Evolutionary conservation across 2,113 vertebrate genomes (phyloP).

Genomic region (Origma solitaria): DNA sequence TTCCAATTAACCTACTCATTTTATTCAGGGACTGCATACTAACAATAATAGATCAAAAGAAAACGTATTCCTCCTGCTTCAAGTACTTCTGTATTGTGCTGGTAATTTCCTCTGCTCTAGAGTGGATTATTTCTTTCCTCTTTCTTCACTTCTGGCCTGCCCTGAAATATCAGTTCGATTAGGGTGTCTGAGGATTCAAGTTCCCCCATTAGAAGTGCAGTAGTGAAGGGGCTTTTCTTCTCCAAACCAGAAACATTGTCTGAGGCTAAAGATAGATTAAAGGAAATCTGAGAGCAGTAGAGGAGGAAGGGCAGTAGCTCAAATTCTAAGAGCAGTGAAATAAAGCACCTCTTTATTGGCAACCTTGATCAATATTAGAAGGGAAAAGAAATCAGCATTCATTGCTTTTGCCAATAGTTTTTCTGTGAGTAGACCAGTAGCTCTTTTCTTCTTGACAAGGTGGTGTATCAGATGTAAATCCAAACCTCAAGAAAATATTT

Average conservation of each 20-base stretch:
- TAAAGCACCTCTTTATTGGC: not conserved
- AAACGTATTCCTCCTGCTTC: not conserved
- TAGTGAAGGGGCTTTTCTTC: not conserved
- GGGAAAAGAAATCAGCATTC: not conserved
- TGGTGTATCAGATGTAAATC: not conserved
- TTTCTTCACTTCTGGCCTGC: not conserved
- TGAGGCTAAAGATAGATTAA: not conserved
- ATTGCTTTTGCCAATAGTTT: not conserved
- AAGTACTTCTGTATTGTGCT: not conserved
- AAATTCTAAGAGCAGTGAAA: not conserved
- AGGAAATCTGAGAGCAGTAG: not conserved
- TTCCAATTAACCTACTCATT: constrained; percentile 12
- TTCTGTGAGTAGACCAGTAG: not conserved
- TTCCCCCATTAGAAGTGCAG: not conserved
- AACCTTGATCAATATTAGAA: not conserved
- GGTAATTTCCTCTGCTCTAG: not conserved
- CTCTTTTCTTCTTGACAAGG: not conserved
- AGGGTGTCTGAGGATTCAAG: not conserved
- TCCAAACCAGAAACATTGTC: not conserved
- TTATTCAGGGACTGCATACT: not conserved
- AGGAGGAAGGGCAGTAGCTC: not conserved
- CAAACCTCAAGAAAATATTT: not conserved
- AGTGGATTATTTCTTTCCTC: not conserved
- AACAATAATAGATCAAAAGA: constrained; percentile 30
- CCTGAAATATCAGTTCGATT: not conserved